A percentile compares a stretch with the other conserved stretches of the same genome.
Evolutionary conservation across 2,888 invertebrate genomes (phyloP).

Genomic region (Pristionchus entomophagus): DNA sequence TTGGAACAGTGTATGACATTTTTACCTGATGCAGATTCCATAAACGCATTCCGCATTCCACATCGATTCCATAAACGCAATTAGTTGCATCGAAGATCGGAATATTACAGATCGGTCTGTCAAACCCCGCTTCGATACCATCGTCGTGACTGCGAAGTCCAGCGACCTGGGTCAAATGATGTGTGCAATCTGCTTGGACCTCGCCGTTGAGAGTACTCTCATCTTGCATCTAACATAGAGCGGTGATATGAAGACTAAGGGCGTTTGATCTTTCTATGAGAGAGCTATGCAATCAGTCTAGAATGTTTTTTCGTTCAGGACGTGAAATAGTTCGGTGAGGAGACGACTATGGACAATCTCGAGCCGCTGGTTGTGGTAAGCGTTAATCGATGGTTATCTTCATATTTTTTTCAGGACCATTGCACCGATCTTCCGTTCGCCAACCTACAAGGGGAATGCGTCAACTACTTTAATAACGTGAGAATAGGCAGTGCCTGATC

Average conservation of each 20-base stretch:
- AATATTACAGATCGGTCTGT: not conserved
- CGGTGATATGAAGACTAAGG: too few relatives aligned
- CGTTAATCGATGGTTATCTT: not conserved
- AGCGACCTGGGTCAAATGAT: not conserved
- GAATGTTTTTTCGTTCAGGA: too few relatives aligned
- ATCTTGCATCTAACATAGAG: not conserved
- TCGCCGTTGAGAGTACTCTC: not conserved
- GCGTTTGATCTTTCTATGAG: too few relatives aligned
- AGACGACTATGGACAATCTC: constrained; percentile 1
- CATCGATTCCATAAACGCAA: too few relatives aligned
- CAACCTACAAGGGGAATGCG: constrained; percentile 5
- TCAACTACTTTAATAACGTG: not conserved
- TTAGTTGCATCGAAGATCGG: too few relatives aligned
- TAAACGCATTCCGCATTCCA: too few relatives aligned
- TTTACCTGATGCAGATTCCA: too few relatives aligned
- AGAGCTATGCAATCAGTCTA: too few relatives aligned
- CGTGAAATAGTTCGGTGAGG: not conserved
- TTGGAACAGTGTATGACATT: too few relatives aligned
- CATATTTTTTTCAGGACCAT: not conserved
- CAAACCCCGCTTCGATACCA: not conserved
- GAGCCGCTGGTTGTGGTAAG: not conserved
- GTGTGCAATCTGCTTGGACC: not conserved
- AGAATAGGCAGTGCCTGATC: too few relatives aligned
- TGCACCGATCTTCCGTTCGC: not conserved
- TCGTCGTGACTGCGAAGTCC: not conserved